Evolutionary conservation across 2,888 invertebrate species (phyloP), one percentile per base, ranked within the genome.

Genomic region (Drosophila setosimentum): DNA sequence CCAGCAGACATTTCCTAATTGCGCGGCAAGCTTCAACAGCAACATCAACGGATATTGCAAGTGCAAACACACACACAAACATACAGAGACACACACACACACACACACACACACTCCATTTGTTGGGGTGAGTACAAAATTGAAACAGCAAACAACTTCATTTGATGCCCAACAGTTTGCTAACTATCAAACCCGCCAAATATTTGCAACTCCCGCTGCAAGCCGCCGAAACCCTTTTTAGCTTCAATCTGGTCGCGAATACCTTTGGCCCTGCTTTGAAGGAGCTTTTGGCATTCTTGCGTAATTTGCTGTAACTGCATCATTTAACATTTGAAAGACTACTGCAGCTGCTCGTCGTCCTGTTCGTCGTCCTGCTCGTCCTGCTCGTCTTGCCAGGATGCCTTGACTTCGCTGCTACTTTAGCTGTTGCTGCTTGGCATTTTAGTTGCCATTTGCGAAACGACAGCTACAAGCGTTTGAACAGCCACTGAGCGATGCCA

Each of bases 291-390:
- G 67, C 68, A 72, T 74, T 75, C 71, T 73, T 77, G 73, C 77
- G 82, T 82, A 83, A 85, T 86, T 86, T 85, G 86, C 80, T 85
- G 80, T 83, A 85, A 85, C 83, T 83, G 83, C 83, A 83, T 86
- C 83, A 83, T 83, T 83, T 85, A 83, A 83, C 83, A 85, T 83
- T 83, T 85, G 83, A 85, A 73, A 80, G 83, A 83, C 85, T 83
- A 80, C 76, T 66, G 53, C 55, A 40, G 45, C 53, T 29, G 45
- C 48, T 35, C 32, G 21, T 13, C 13, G 32, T 57, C 55, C 54
- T 64, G 70, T 6, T 18, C 35, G 18, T 7, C 32, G 21, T n/a
- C 21, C 42, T 21, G 21, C 42, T 16, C 16, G 35, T 8, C 16
- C 18, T 32, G 16, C 21, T 35, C 24, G 48, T 59, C 16, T 29